A percentile compares a stretch with the other conserved stretches of the same genome.
Evolutionary conservation across 2,888 invertebrate species (phyloP).

Genomic region (Stenodema calcarata): DNA sequence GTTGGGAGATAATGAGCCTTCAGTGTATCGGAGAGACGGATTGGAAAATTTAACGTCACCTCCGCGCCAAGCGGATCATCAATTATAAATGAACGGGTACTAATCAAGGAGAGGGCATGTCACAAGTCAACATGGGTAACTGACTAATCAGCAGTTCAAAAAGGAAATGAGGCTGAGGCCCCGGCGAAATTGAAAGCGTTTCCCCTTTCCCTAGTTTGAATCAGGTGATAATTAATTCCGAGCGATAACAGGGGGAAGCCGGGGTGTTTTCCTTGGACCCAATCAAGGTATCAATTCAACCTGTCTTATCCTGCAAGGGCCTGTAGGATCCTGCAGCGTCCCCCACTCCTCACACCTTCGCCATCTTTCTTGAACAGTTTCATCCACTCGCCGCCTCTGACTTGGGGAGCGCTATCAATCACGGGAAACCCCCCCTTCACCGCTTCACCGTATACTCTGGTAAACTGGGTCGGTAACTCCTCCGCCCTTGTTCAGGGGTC

Average conservation of each 20-base stretch:
- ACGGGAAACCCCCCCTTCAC: not conserved
- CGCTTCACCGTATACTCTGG: not conserved
- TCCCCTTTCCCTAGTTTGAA: not conserved
- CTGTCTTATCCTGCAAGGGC: slow-evolving; percentile 15
- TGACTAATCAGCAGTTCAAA: not conserved
- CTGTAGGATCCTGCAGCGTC: not conserved
- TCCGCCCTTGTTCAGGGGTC: not conserved
- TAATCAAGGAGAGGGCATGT: not conserved
- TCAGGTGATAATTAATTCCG: slow-evolving; percentile 1
- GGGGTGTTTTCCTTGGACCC: not conserved
- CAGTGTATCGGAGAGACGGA: not conserved
- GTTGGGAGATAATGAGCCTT: not conserved
- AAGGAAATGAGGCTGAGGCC: not conserved
- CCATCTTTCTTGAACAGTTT: not conserved
- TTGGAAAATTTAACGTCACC: not conserved
- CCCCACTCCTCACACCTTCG: not conserved
- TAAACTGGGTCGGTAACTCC: slow-evolving; percentile 19
- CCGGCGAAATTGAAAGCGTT: not conserved
- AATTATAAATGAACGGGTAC: not conserved
- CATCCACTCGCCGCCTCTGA: not conserved
- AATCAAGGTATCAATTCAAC: slow-evolving; percentile 32
- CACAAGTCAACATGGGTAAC: not conserved
- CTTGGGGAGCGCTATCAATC: slow-evolving; percentile 21
- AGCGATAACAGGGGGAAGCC: not conserved
- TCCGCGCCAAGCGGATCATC: not conserved